Evolutionary conservation across 2,113 vertebrate species (phyloP).

Genomic region (Heteronetta atricapilla): DNA sequence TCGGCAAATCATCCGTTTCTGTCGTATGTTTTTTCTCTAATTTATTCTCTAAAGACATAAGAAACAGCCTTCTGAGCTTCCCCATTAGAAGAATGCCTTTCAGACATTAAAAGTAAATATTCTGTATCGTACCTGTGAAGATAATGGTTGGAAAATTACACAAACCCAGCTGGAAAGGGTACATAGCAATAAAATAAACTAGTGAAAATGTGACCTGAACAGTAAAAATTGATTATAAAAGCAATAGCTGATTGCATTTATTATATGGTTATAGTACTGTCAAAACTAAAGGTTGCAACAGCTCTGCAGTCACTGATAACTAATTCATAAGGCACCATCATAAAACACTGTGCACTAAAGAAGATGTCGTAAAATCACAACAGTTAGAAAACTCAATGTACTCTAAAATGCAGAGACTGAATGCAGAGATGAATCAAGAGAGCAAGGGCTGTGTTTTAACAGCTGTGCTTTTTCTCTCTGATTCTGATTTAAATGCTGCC

Average conservation of each 20-base stretch:
- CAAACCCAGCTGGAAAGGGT: neutral
- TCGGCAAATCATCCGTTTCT: neutral
- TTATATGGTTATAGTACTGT: neutral
- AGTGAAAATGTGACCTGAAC: neutral
- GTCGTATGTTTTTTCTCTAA: neutral
- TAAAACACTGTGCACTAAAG: neutral
- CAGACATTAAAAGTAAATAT: neutral
- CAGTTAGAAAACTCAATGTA: neutral
- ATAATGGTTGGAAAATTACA: neutral
- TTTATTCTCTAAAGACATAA: neutral
- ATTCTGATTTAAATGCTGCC: neutral
- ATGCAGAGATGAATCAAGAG: neutral
- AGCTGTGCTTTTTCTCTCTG: neutral
- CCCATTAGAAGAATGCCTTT: neutral
- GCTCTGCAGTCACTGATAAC: neutral
- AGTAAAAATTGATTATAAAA: conserved; percentile 33
- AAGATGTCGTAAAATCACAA: neutral
- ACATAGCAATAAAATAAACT: neutral
- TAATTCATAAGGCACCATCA: neutral
- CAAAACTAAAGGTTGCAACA: neutral
- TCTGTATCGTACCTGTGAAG: neutral
- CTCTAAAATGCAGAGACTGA: neutral
- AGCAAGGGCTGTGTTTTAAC: neutral
- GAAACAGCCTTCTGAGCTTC: neutral
- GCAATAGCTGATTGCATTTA: neutral